A percentile compares a stretch with the other conserved stretches of the same genome.
These are phyloP conservation scores for Panonychus citri DNA, from an alignment of 1,140 invertebrate genomes.

Conservation along the genomic window DNA sequence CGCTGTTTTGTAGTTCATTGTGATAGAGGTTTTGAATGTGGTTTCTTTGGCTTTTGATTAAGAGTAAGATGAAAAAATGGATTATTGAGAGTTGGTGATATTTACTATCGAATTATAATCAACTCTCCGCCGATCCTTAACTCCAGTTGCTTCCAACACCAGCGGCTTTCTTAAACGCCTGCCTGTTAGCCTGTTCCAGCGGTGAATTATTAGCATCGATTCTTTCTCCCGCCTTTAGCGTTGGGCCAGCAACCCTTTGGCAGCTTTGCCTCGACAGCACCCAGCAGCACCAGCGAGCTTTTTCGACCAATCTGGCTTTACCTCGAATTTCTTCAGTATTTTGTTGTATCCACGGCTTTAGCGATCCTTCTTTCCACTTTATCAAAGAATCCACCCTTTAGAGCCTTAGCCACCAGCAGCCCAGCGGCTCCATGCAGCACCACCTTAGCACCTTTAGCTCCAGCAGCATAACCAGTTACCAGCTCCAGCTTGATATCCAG, in stretches of 20 bases:
- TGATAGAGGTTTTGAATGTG: too few relatives aligned
- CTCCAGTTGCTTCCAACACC: neutral
- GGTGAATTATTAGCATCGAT: neutral
- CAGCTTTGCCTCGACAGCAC: neutral
- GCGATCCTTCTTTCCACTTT: slow-evolving; percentile 1
- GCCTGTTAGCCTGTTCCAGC: neutral
- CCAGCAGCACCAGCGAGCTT: slow-evolving; percentile 5
- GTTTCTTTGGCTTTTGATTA: too few relatives aligned
- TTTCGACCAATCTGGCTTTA: slow-evolving; percentile 5
- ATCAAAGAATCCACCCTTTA: neutral
- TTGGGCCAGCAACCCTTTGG: neutral
- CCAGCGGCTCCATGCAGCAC: neutral
- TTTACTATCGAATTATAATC: neutral
- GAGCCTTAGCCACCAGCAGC: neutral
- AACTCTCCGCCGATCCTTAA: neutral
- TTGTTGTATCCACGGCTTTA: slow-evolving; percentile 8
- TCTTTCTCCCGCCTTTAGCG: neutral
- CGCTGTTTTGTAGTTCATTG: too few relatives aligned
- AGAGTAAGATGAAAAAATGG: too few relatives aligned
- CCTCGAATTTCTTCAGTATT: slow-evolving; percentile 7
- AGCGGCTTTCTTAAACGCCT: neutral
- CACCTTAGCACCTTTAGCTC: neutral
- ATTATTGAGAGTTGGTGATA: too few relatives aligned
- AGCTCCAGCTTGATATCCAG: neutral
- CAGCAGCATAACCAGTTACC: neutral